A percentile compares a stretch with the other conserved stretches of the same genome.
Evolutionary conservation across 2,113 vertebrate species (phyloP).

Genomic region (Oryzias curvinotus): DNA sequence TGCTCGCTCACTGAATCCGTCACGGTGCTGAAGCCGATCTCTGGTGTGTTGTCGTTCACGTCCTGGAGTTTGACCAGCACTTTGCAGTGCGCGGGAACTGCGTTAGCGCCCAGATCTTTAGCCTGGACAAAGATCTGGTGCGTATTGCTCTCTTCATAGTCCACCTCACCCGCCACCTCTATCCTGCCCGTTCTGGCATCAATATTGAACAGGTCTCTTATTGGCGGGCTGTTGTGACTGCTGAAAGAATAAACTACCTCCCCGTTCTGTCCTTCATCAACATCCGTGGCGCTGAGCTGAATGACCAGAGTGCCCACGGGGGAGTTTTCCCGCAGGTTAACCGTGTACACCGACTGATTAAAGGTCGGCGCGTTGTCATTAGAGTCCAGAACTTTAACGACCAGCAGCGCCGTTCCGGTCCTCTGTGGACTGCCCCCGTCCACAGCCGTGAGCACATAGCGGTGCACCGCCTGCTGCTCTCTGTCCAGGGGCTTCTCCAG

Average conservation of each 20-base stretch:
- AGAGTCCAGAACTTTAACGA: slow-evolving; percentile 93
- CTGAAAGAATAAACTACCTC: slow-evolving; percentile 96
- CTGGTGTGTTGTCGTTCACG: slow-evolving; percentile 95
- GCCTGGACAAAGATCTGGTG: slow-evolving; percentile 96
- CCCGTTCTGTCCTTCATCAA: slow-evolving; percentile 95
- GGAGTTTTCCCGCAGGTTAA: slow-evolving; percentile 91
- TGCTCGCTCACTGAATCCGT: slow-evolving; percentile 95
- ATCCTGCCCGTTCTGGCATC: slow-evolving; percentile 88
- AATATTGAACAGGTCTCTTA: slow-evolving; percentile 86
- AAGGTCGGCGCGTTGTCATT: slow-evolving; percentile 98
- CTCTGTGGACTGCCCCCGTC: slow-evolving; percentile 91
- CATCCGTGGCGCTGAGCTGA: slow-evolving; percentile 94
- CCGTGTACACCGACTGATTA: slow-evolving; percentile 93
- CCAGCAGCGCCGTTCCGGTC: slow-evolving; percentile 95
- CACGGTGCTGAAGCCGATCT: slow-evolving; percentile 97
- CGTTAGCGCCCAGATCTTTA: slow-evolving; percentile 94
- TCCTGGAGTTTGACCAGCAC: slow-evolving; percentile 93
- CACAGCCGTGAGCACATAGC: slow-evolving; percentile 95
- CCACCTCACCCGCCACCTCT: slow-evolving; percentile 90
- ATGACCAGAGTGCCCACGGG: slow-evolving; percentile 91
- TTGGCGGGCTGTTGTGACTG: slow-evolving; percentile 88
- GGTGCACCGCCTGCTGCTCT: slow-evolving; percentile 96
- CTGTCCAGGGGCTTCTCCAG: slow-evolving; percentile 93
- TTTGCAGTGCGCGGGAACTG: slow-evolving; percentile 97
- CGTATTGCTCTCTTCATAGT: slow-evolving; percentile 93